A percentile compares a stretch with the other conserved stretches of the same genome.
phyloP scores from a whole-genome alignment of 1,140 invertebrate genomes.

The Philotrypesis tridentata region DNA sequence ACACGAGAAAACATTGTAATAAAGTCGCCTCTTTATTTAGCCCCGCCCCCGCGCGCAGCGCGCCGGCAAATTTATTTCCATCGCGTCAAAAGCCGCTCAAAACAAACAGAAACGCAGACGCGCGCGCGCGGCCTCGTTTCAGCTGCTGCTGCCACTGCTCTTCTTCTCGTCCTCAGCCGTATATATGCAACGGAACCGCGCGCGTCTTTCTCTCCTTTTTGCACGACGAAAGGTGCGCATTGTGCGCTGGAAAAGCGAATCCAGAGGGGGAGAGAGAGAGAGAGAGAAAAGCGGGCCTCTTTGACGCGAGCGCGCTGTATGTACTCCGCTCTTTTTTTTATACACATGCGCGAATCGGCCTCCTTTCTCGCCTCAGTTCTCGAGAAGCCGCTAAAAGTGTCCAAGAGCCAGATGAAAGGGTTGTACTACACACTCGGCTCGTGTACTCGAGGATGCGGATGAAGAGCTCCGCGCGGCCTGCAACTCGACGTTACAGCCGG shows the following conservation, averaged over 20 bases:
- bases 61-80: conserved; percentile 37
- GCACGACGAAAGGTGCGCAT: not conserved
- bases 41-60: not conserved
- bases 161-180: conserved; percentile 23
- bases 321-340: too few relatives aligned
- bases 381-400: not conserved
- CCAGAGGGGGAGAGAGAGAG: too few relatives aligned
- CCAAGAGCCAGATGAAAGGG: not conserved
- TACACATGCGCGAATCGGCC: not conserved
- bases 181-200: too few relatives aligned
- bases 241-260: not conserved
- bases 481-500: not conserved
- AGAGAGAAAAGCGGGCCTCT: conserved; percentile 5
- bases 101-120: conserved; percentile 11
- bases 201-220: not conserved
- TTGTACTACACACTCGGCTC: not conserved
- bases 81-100: conserved; percentile 27
- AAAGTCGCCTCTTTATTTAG: conserved; percentile 32
- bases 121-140: conserved; percentile 12
- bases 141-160: too few relatives aligned
- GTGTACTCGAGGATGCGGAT: not conserved
- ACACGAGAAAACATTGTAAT: conserved; percentile 25
- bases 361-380: not conserved
- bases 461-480: not conserved
- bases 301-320: not conserved